Percentiles rank a stretch among this genome's conserved stretches.
These are phyloP conservation scores for Sipha maydis DNA, from an alignment of 2,888 invertebrate genomes.

Conservation along the genomic window DNA sequence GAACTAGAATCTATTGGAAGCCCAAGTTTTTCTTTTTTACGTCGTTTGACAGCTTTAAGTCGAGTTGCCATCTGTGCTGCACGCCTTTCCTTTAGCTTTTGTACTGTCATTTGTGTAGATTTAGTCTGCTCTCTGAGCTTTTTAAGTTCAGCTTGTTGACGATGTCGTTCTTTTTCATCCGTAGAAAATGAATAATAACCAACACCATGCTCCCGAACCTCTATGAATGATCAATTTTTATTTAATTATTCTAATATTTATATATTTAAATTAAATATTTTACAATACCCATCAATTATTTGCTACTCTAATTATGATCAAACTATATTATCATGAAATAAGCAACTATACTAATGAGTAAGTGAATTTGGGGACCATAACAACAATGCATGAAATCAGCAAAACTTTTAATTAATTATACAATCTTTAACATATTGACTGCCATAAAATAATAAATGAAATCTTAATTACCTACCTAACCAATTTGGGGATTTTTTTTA, in stretches of 20 bases:
- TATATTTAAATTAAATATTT: no score
- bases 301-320: no score
- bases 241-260: background rate
- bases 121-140: constrained; percentile 78
- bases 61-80: constrained; percentile 77
- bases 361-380: no score
- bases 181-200: constrained; percentile 92
- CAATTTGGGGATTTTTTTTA: no score
- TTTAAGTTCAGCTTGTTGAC: constrained; percentile 83
- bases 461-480: no score
- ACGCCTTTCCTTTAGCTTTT: constrained; percentile 71
- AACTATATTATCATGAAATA: no score
- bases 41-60: constrained; percentile 77
- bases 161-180: constrained; percentile 80
- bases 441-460: no score
- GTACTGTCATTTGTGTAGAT: constrained; percentile 74
- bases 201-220: constrained; percentile 92
- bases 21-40: constrained; percentile 79
- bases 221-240: constrained; percentile 68
- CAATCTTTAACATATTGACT: no score
- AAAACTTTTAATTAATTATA: no score
- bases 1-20: constrained; percentile 73
- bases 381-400: no score
- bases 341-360: no score
- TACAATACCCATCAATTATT: no score